phyloP scores from a whole-genome alignment of 2,888 invertebrate species.

The Dolomedes plantarius region DNA sequence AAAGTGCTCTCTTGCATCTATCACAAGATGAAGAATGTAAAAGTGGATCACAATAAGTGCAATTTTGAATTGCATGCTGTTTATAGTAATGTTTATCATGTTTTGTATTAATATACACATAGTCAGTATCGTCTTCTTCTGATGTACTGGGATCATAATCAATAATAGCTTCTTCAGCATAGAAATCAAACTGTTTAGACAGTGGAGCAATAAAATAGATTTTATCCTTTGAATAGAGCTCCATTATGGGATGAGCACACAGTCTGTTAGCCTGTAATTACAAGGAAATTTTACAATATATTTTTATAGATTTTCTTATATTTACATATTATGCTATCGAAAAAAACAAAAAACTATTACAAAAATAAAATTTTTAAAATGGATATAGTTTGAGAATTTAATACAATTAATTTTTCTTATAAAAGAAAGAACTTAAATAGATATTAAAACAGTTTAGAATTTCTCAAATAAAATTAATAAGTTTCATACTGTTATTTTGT shows the following conservation, averaged over 20 bases:
- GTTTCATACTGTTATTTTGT: too few relatives aligned
- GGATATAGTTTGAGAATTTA: too few relatives aligned
- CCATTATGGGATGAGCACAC: conserved; percentile 78
- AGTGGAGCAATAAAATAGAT: conserved; percentile 78
- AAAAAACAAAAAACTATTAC: too few relatives aligned
- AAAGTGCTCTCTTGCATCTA: conserved; percentile 17
- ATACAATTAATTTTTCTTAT: too few relatives aligned
- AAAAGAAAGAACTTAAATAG: too few relatives aligned
- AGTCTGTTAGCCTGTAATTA: conserved; percentile 73
- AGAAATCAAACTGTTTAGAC: conserved; percentile 78
- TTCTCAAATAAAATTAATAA: too few relatives aligned
- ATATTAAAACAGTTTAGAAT: too few relatives aligned
- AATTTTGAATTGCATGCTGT: not conserved
- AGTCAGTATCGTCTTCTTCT: conserved; percentile 23
- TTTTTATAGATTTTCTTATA: too few relatives aligned
- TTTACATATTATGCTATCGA: too few relatives aligned
- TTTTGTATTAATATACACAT: not conserved
- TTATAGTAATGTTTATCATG: conserved; percentile 5
- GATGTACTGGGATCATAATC: conserved; percentile 41
- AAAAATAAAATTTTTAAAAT: too few relatives aligned
- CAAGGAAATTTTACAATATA: too few relatives aligned
- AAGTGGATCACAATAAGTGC: conserved; percentile 41
- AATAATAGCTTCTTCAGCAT: conserved; percentile 76
- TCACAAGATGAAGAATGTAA: conserved; percentile 44
- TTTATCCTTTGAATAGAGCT: conserved; percentile 77